phyloP scores from a whole-genome alignment of 1,140 invertebrate species.

The Chrysopa pallens region DNA sequence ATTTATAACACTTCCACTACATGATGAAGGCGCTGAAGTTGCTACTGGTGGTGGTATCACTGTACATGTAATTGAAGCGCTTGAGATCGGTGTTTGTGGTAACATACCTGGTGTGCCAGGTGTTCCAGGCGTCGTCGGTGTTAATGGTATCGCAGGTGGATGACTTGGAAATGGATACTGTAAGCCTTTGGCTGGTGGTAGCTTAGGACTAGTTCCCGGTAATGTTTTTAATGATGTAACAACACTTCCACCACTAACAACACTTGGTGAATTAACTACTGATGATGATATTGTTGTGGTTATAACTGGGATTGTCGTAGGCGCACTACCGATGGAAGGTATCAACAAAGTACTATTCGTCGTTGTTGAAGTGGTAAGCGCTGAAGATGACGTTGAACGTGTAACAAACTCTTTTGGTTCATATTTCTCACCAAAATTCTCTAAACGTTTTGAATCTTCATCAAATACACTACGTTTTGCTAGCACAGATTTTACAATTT shows the following conservation, averaged over 20 bases:
- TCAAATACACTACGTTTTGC: slow-evolving; percentile 89
- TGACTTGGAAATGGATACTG: slow-evolving; percentile 69
- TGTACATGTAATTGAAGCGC: slow-evolving; percentile 20
- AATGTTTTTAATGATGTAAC: slow-evolving; percentile 2
- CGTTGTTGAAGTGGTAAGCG: background rate
- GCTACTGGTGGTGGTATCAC: slow-evolving; percentile 10
- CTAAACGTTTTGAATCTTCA: slow-evolving; percentile 82
- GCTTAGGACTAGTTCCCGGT: slow-evolving; percentile 10
- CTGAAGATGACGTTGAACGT: slow-evolving; percentile 1
- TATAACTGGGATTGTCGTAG: slow-evolving; percentile 8
- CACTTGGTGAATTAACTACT: background rate
- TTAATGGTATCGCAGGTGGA: slow-evolving; percentile 34
- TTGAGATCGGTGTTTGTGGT: slow-evolving; percentile 9
- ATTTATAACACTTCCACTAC: background rate
- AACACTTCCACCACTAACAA: background rate
- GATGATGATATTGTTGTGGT: slow-evolving; percentile 6
- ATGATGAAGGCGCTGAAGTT: slow-evolving; percentile 6
- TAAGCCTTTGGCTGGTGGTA: slow-evolving; percentile 35
- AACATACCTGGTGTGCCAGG: slow-evolving; percentile 15
- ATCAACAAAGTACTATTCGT: slow-evolving; percentile 11
- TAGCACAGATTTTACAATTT: slow-evolving; percentile 81
- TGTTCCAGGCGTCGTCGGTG: slow-evolving; percentile 10
- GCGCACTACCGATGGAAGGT: slow-evolving; percentile 7
- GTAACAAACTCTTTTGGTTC: slow-evolving; percentile 43
- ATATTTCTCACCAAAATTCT: slow-evolving; percentile 75